These are phyloP conservation scores for Mobula birostris DNA, from an alignment of 2,113 vertebrate species.

Conservation along the genomic window DNA sequence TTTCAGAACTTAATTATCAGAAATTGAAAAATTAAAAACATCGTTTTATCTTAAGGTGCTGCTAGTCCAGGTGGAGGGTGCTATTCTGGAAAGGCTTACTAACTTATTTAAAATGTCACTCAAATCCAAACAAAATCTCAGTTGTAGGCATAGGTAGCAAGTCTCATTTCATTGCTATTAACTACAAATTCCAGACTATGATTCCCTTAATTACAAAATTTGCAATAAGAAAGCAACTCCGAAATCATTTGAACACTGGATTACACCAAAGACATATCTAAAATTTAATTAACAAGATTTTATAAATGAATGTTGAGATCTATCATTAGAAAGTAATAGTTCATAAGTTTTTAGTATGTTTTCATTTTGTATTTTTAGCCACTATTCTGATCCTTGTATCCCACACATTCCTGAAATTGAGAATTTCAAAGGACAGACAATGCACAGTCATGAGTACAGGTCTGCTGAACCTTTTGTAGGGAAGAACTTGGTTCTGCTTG, in stretches of 20 bases:
- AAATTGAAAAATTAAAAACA: neutral
- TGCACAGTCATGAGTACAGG: conserved; percentile 66
- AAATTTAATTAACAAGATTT: neutral
- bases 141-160: neutral
- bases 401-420: conserved; percentile 61
- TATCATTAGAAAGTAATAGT: neutral
- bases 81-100: neutral
- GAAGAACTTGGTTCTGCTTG: conserved; percentile 58
- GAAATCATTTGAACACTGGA: neutral
- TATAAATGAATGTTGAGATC: neutral
- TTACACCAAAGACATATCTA: neutral
- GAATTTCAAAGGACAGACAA: conserved; percentile 59
- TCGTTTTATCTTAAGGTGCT: neutral
- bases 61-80: neutral
- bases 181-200: neutral
- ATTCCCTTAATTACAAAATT: neutral
- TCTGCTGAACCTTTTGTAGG: conserved; percentile 56
- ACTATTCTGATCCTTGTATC: conserved; percentile 61
- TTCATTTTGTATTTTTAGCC: conserved; percentile 49
- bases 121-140: neutral
- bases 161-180: neutral
- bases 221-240: neutral
- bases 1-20: neutral
- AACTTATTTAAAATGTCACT: neutral
- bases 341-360: neutral